These are phyloP conservation scores for Podarcis lilfordi DNA, from an alignment of 2,797 vertebrate genomes.

Conservation along the genomic window DNA sequence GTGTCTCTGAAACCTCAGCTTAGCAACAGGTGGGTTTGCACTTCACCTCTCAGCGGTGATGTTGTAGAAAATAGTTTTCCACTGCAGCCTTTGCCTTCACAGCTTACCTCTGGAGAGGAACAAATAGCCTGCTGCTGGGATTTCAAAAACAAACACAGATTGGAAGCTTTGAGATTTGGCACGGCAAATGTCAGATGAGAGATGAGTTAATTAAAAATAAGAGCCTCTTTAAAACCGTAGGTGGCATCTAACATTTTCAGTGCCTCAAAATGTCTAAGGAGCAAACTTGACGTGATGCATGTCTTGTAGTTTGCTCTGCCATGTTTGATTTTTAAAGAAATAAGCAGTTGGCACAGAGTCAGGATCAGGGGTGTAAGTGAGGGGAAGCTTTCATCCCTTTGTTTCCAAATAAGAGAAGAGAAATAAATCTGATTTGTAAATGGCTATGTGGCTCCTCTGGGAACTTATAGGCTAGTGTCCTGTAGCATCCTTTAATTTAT, in stretches of 20 bases:
- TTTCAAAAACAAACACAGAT: rapidly evolving
- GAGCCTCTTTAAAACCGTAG: neutral
- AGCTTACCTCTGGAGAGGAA: neutral
- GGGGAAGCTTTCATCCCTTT: too few relatives aligned
- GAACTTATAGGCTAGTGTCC: too few relatives aligned
- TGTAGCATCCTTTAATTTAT: too few relatives aligned
- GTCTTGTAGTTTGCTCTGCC: too few relatives aligned
- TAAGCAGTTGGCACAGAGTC: too few relatives aligned
- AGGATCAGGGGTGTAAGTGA: too few relatives aligned
- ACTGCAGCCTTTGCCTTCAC: neutral
- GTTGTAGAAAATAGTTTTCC: constrained; percentile 6
- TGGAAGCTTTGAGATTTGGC: neutral
- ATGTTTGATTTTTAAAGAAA: too few relatives aligned
- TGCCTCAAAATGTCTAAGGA: neutral
- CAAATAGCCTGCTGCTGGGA: neutral
- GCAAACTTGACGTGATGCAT: too few relatives aligned
- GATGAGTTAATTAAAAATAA: neutral
- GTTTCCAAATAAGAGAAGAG: too few relatives aligned
- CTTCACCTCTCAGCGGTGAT: constrained; percentile 37
- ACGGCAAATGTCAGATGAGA: neutral
- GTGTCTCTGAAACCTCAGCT: constrained; percentile 45
- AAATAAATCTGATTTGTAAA: too few relatives aligned
- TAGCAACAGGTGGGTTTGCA: constrained; percentile 62
- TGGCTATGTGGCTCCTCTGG: too few relatives aligned
- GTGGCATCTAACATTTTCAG: neutral